Conservation (phyloP, 2,888 invertebrate species). For the Sipunculus nudus region DNA sequence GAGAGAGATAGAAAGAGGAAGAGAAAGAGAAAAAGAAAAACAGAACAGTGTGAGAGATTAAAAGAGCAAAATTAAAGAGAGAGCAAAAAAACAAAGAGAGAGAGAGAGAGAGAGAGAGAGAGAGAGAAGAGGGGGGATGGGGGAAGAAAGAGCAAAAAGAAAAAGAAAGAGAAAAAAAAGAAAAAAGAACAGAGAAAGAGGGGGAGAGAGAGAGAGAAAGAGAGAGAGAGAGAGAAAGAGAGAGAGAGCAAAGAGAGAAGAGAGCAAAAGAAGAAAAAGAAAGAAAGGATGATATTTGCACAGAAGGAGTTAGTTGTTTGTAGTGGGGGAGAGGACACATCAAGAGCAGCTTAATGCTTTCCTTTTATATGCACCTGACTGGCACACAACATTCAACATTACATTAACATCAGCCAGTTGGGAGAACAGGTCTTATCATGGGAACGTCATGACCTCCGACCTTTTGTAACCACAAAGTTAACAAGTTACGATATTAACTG, state of each 20-base stretch:
- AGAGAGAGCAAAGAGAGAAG: background rate
- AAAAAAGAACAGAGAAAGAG: background rate
- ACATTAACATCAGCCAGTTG: too few species aligned
- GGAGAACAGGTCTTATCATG: too few species aligned
- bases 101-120: background rate
- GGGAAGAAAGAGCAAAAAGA: background rate
- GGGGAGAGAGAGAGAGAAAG: background rate
- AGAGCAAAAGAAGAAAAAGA: background rate
- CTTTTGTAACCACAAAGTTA: too few species aligned
- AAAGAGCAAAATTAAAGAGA: background rate
- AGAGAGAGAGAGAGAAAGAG: background rate
- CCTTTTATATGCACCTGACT: too few species aligned
- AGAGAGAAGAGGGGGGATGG: background rate
- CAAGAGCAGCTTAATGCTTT: too few species aligned
- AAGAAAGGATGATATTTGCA: background rate
- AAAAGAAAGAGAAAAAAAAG: background rate
- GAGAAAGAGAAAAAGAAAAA: background rate
- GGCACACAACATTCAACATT: too few species aligned
- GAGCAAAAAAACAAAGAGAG: background rate
- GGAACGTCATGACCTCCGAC: too few species aligned
- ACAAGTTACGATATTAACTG: too few species aligned
- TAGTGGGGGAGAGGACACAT: too few species aligned
- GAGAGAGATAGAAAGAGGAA: background rate
- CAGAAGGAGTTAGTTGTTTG: background rate
- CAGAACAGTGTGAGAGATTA: background rate